Evolutionary conservation across 1,140 invertebrate species (phyloP), one percentile per base, ranked within the genome.

Genomic region (Wasmannia auropunctata): DNA sequence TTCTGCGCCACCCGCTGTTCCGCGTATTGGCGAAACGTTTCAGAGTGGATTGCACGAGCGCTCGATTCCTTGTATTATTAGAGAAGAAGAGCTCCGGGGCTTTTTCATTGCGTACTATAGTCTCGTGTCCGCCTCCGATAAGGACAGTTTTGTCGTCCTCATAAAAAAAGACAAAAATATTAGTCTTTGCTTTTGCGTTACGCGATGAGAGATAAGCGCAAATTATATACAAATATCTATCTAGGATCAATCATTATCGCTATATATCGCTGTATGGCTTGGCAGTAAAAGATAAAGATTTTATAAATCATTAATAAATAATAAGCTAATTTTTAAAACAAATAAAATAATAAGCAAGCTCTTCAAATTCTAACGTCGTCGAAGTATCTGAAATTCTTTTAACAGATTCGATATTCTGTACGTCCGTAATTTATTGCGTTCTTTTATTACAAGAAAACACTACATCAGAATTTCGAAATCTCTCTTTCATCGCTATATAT

Each of bases 11-110:
- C 67, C 74, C 67, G 74, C 58, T 86, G 79, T 60, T 70, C 85
- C 65, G 80, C 54, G 43, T 60, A 62, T 83, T 83, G 79, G 67
- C 65, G 79, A 79, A 69, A 84, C 79, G 67, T 62, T 79, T 86
- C 67, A 86, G 67, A 72, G 62, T 84, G 63, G 77, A 72, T 86
- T 86, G 80, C 79, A 84, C 51, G 37, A 54, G 46, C 54, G 63
- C 80, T 86, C 79, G 79, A 86, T 86, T 83, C 69, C 79, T 86
- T 84, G 49, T 86, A 72, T 86, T 70, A 83, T 84, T 74, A 83
- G 46, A 79, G 37, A 83, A 83, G 67, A 72, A 83, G 34, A 83
- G 51, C 54, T 69, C 37, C 10, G 31, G 2, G n/a, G 16, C 5
- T 40, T 60, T 83, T 46, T 72, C 79, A 58, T 74, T 43, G 51